phyloP scores from a whole-genome alignment of 2,113 vertebrate species.

The Zingel zingel region DNA sequence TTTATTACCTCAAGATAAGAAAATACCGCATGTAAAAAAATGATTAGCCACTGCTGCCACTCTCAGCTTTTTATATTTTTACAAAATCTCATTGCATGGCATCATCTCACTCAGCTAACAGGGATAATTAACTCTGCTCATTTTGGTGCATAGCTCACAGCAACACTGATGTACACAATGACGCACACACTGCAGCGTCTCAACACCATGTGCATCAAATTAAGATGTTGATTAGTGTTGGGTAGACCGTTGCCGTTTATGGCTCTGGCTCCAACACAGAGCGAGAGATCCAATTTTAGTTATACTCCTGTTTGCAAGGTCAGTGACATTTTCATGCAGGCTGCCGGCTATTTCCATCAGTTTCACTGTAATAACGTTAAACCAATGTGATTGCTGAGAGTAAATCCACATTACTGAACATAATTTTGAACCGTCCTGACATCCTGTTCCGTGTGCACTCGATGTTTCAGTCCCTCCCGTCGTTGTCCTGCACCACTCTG shows the following conservation, averaged over 20 bases:
- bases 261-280: slow-evolving; percentile 21
- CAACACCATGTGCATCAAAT: slow-evolving; percentile 13
- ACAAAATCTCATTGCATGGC: not conserved
- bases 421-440: slow-evolving; percentile 25
- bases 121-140: slow-evolving; percentile 3
- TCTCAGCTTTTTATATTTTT: not conserved
- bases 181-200: not conserved
- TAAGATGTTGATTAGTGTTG: slow-evolving; percentile 19
- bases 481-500: slow-evolving; percentile 10
- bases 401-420: slow-evolving; percentile 58
- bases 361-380: slow-evolving; percentile 51
- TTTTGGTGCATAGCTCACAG: not conserved
- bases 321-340: slow-evolving; percentile 37
- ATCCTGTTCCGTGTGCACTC: slow-evolving; percentile 23
- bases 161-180: not conserved
- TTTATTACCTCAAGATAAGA: not conserved
- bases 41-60: not conserved
- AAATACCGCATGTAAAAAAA: not conserved
- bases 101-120: not conserved
- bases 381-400: slow-evolving; percentile 36
- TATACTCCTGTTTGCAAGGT: slow-evolving; percentile 21
- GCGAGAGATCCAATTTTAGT: slow-evolving; percentile 8
- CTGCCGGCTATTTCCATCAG: slow-evolving; percentile 59
- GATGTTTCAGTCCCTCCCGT: slow-evolving; percentile 4
- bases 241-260: slow-evolving; percentile 9